Evolutionary conservation across 1,140 invertebrate genomes (phyloP), one percentile per base, ranked within the genome.

Genomic region (Ylistrum balloti): DNA sequence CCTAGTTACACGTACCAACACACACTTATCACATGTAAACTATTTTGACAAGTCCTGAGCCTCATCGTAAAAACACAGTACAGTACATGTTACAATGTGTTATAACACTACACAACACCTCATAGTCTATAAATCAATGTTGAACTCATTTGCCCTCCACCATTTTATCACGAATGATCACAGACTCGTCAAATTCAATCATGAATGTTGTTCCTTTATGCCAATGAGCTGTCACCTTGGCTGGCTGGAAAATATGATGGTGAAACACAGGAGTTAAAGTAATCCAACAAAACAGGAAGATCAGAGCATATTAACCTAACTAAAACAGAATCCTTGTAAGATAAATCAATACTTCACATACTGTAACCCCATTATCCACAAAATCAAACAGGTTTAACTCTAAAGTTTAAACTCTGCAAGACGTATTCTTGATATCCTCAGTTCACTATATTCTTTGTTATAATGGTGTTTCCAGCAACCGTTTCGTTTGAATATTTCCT

Each of bases 131-230:
- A 7, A 13, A 38, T 38, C 35, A 38, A 34, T 86, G 86, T 28
- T 91, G 15, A 74, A 74, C 56, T 74, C 97, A 98, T 96, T 98
- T 97, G 89, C 99, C 98, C 97, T 99, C 98, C 86, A 99, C 96
- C 94, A 98, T 98, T 96, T 99, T 99, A 95, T 99, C 99, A 95
- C 99, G 97, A 0, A 97, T 97, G 91, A 99, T 98, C 74, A 99
- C 99, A 90, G 97, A 97, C 95, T 99, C 98, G 94, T 99, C 99
- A 97, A 99, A 99, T 96, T 99, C 99, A 28, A 99, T 98, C 98
- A 99, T 99, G 95, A 99, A 99, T 0, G 99, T 99, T 32, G 99
- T 99, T 91, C 99, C 99, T 96, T 99, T 99, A 96, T 99, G 99
- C 99, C 99, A 99, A 96, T 99, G 99, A 1, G 99, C 98, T 10